These are phyloP conservation scores for Listronotus bonariensis DNA, from an alignment of 1,140 invertebrate species.

Conservation along the genomic window DNA sequence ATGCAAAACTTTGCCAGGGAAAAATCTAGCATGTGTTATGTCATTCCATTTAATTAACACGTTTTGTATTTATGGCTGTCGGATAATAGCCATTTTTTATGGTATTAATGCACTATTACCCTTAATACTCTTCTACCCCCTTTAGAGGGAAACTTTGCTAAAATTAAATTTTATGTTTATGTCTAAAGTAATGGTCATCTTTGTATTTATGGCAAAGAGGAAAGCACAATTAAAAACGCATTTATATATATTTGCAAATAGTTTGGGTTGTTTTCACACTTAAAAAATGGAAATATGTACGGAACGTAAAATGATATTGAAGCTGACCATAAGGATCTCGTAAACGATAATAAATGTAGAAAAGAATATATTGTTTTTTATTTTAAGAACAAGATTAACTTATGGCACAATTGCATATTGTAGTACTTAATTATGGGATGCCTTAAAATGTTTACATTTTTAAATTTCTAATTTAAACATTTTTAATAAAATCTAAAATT, in stretches of 20 bases:
- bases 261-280: no score
- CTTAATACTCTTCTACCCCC: constrained; percentile 7
- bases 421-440: no score
- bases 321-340: no score
- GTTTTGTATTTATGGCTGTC: constrained; percentile 33
- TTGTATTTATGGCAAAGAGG: constrained; percentile 15
- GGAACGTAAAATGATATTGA: no score
- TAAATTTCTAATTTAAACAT: no score
- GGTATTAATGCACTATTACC: constrained; percentile 31
- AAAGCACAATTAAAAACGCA: background rate
- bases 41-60: constrained; percentile 37
- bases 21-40: constrained; percentile 39
- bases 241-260: background rate
- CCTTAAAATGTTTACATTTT: no score
- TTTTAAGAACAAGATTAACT: no score
- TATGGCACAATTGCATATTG: no score
- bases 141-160: constrained; percentile 7
- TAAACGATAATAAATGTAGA: no score
- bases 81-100: constrained; percentile 36
- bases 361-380: no score
- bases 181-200: constrained; percentile 21
- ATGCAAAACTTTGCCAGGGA: constrained; percentile 45
- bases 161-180: constrained; percentile 24
- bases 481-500: no score
- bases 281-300: no score